These are phyloP conservation scores for Sebastes fasciatus DNA, from an alignment of 2,113 vertebrate genomes.

Conservation along the genomic window DNA sequence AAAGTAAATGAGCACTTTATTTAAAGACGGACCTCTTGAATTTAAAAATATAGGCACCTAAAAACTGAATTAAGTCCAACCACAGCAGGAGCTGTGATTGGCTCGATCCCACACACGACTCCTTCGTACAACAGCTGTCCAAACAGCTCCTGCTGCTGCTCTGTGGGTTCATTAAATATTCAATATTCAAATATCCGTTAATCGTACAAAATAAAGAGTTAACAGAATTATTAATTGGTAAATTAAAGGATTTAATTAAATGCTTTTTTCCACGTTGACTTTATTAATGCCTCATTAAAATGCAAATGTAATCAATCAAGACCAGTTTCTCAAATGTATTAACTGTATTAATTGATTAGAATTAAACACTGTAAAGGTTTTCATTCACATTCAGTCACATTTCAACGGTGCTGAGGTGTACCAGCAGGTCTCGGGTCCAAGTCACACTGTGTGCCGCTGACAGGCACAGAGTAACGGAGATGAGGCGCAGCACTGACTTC, in stretches of 20 bases:
- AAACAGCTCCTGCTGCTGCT: slow-evolving; percentile 7
- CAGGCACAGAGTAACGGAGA: slow-evolving; percentile 74
- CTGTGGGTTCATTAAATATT: neutral
- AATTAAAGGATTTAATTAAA: neutral
- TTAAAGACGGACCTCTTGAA: neutral
- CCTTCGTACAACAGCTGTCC: neutral
- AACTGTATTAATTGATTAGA: slow-evolving; percentile 20
- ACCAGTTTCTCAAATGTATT: neutral
- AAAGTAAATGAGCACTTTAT: neutral
- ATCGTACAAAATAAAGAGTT: neutral
- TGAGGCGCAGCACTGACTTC: slow-evolving; percentile 75
- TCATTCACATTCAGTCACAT: slow-evolving; percentile 14
- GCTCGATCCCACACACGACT: neutral
- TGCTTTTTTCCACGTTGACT: neutral
- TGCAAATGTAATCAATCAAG: slow-evolving; percentile 29
- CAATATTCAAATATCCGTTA: neutral
- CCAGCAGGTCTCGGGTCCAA: slow-evolving; percentile 77
- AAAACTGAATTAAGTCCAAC: too few species aligned
- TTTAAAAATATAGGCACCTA: neutral
- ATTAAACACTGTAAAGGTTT: slow-evolving; percentile 6
- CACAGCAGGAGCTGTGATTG: neutral
- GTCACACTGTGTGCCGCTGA: slow-evolving; percentile 71
- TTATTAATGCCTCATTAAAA: slow-evolving; percentile 35
- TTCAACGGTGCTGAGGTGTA: slow-evolving; percentile 55
- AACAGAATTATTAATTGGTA: slow-evolving; percentile 3